Evolutionary conservation across 1,140 invertebrate genomes (phyloP).

Genomic region (Anastatus disparis): DNA sequence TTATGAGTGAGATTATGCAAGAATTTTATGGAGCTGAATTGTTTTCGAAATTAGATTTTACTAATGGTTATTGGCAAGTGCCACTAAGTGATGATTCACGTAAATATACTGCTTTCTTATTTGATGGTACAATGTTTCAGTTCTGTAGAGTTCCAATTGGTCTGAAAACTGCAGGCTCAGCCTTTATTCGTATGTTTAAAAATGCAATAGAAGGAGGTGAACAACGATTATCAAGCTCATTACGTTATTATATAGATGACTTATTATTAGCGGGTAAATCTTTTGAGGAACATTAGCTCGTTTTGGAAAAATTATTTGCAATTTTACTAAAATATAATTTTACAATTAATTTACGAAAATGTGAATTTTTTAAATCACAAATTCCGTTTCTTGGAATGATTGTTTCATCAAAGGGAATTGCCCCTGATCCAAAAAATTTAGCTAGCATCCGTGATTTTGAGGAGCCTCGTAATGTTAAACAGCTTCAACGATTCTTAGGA

Average conservation of each 20-base stretch:
- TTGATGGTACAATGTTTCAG: conserved; percentile 28
- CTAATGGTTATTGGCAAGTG: neutral
- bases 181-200: conserved; percentile 44
- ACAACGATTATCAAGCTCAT: neutral
- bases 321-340: conserved; percentile 38
- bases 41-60: neutral
- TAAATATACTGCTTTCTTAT: neutral
- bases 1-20: neutral
- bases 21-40: neutral
- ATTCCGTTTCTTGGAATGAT: conserved; percentile 41
- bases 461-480: conserved; percentile 30
- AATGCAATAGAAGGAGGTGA: neutral
- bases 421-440: conserved; percentile 26
- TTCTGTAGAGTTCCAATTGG: conserved; percentile 49
- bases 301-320: conserved; percentile 23
- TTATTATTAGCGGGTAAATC: conserved; percentile 28
- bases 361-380: conserved; percentile 26
- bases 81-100: neutral
- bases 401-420: conserved; percentile 22
- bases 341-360: conserved; percentile 44
- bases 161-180: conserved; percentile 50
- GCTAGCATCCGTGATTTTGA: conserved; percentile 32
- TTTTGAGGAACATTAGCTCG: conserved; percentile 22
- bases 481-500: conserved; percentile 41
- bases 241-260: conserved; percentile 39